phyloP scores from a whole-genome alignment of 2,888 invertebrate species.

The Megamerina dolium region DNA sequence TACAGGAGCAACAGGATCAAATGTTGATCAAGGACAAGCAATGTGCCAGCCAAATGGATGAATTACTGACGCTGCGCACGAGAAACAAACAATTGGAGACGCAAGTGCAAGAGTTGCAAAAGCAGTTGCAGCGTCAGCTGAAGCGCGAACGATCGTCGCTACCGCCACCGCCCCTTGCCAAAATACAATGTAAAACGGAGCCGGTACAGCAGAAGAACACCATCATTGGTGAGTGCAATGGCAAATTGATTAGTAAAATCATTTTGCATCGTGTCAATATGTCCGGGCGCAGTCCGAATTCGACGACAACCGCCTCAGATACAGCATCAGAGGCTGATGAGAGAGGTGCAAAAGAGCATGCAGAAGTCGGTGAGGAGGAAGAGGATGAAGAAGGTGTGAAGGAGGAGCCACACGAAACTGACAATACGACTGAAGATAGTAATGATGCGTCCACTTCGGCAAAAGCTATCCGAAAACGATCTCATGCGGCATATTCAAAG shows the following conservation, averaged over 20 bases:
- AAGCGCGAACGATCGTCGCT: constrained; percentile 24
- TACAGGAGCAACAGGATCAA: constrained; percentile 84
- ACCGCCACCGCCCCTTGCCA: constrained; percentile 27
- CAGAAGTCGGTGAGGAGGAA: constrained; percentile 17
- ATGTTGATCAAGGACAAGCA: constrained; percentile 74
- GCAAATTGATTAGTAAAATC: constrained; percentile 40
- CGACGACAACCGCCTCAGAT: constrained; percentile 17
- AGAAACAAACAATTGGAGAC: constrained; percentile 33
- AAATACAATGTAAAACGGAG: constrained; percentile 25
- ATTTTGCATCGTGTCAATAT: constrained; percentile 33
- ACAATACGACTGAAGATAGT: constrained; percentile 21
- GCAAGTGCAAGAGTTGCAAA: constrained; percentile 30
- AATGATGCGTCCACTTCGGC: constrained; percentile 13
- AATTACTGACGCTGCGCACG: constrained; percentile 70
- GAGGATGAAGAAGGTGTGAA: constrained; percentile 9
- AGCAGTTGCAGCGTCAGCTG: constrained; percentile 25
- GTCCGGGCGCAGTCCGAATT: constrained; percentile 12
- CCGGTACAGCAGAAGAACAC: constrained; percentile 16
- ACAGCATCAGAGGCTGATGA: constrained; percentile 25
- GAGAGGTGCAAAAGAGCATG: constrained; percentile 15
- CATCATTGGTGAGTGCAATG: constrained; percentile 40
- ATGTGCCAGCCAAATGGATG: constrained; percentile 64
- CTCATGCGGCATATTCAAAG: constrained; percentile 19
- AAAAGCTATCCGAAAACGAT: constrained; percentile 19
- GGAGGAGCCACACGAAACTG: constrained; percentile 13